Base-by-base conservation (phyloP, 2,888 invertebrate species). In the Epistrophe eligans region DNA sequence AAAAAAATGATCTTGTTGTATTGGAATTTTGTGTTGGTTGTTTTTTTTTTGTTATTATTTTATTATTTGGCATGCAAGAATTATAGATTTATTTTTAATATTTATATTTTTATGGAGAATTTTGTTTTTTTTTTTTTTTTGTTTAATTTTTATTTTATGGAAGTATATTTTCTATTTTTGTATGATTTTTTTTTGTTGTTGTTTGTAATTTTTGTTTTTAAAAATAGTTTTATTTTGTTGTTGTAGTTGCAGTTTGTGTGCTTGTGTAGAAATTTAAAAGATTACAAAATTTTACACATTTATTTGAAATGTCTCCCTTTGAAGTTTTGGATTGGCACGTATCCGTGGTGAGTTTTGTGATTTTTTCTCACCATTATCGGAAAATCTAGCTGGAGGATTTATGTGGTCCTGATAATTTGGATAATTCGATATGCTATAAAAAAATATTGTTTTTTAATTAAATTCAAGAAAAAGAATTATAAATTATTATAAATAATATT, bases 331-430 rank as follows among this genome's bases (percentile, higher is more conserved):
- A 90, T 94, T 94, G 92, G 91, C 91, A 91, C 93, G 93, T 90
- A 93, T 91, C 88, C 92, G 92, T 89, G 93, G 93, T 89, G 93
- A 91, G 90, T 94, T 91, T 89, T 92, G 92, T 71, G 91, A 90
- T 90, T 92, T 92, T 92, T 91, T 90, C 88, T 93, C 93, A 89
- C 91, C 94, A 88, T 90, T 90, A 90, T 97, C 97, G 90, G 97
- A 97, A 94, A 97, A 97, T 89, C 97, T 95, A 91, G 96, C 95
- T 91, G 97, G 97, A 91, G 97, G 97, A 94, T 97, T 96, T 91
- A 97, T 96, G 93, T 96, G 95, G 91, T 96, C 96, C 94, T 95
- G 96, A 94, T 96, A 96, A 93, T 96, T 96, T 90, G 95, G 95
- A 93, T 95, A 95, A 93, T 96, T 96, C 90, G 96, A 96, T 94